Conservation (phyloP, 2,113 vertebrate genomes). For the Triplophysa rosa region DNA sequence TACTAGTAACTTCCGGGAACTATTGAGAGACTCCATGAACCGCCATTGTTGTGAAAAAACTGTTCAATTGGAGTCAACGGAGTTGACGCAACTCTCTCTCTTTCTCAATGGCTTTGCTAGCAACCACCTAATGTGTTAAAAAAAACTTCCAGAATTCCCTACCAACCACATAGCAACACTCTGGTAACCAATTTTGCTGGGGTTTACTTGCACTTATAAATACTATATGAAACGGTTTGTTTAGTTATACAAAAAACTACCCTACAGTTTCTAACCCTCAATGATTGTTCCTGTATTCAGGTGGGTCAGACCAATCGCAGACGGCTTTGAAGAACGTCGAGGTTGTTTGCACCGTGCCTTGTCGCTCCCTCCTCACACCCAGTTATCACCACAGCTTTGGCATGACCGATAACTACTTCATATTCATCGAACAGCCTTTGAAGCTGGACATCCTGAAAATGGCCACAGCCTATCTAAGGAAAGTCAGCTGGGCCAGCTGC, state of each 20-base stretch:
- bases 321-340: slow-evolving; percentile 76
- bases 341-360: slow-evolving; percentile 82
- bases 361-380: slow-evolving; percentile 82
- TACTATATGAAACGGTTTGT: too few species aligned
- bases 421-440: slow-evolving; percentile 92
- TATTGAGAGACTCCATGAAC: too few species aligned
- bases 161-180: too few species aligned
- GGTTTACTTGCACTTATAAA: neutral
- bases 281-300: slow-evolving; percentile 41
- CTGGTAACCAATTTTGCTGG: neutral
- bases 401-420: slow-evolving; percentile 85
- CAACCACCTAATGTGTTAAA: too few species aligned
- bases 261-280: neutral
- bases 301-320: slow-evolving; percentile 57
- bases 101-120: too few species aligned
- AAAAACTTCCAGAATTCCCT: too few species aligned
- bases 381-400: slow-evolving; percentile 97
- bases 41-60: too few species aligned
- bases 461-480: slow-evolving; percentile 88
- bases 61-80: too few species aligned
- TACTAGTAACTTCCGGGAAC: too few species aligned
- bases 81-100: too few species aligned
- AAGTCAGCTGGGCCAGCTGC: slow-evolving; percentile 91
- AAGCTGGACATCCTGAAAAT: slow-evolving; percentile 89
- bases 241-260: too few species aligned